Evolutionary conservation across 2,113 vertebrate genomes (phyloP).

Genomic region (Forbesichthys agassizii): DNA sequence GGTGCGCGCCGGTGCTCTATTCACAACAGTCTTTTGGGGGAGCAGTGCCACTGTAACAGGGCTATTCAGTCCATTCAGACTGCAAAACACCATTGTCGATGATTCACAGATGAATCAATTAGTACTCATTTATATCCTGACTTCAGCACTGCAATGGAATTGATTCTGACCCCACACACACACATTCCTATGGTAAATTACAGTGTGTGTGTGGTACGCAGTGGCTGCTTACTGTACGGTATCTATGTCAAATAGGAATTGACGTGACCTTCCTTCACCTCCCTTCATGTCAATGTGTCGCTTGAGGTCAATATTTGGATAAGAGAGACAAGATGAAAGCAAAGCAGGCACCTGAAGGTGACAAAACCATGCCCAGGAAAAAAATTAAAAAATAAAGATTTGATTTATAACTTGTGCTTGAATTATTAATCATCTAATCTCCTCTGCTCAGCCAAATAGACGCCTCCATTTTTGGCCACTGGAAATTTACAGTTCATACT

Average conservation of each 20-base stretch:
- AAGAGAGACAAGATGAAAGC: constrained; percentile 10
- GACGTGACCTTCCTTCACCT: constrained; percentile 28
- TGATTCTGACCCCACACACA: constrained; percentile 51
- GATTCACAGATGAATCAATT: constrained; percentile 61
- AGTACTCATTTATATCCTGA: constrained; percentile 39
- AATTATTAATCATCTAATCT: constrained; percentile 98
- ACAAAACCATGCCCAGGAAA: constrained; percentile 5
- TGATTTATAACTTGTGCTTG: constrained; percentile 88
- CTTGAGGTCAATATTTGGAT: constrained; percentile 8
- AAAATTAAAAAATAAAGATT: constrained; percentile 49
- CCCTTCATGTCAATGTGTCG: constrained; percentile 37
- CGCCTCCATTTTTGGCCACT: constrained; percentile 79
- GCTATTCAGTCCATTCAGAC: constrained; percentile 12
- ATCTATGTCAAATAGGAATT: constrained; percentile 52
- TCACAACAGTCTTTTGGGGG: too few species aligned
- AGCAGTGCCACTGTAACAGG: too few species aligned
- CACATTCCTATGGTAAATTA: constrained; percentile 29
- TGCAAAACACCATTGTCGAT: constrained; percentile 33
- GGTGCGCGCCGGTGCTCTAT: background rate
- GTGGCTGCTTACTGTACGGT: constrained; percentile 4
- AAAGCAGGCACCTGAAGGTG: constrained; percentile 30
- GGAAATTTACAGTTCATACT: constrained; percentile 83
- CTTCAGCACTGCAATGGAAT: constrained; percentile 47
- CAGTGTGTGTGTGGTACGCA: constrained; percentile 20
- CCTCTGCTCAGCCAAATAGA: constrained; percentile 79